Evolutionary conservation across 2,797 vertebrate genomes (phyloP), one percentile per base, ranked within the genome.

Genomic region (Propithecus perrieri): DNA sequence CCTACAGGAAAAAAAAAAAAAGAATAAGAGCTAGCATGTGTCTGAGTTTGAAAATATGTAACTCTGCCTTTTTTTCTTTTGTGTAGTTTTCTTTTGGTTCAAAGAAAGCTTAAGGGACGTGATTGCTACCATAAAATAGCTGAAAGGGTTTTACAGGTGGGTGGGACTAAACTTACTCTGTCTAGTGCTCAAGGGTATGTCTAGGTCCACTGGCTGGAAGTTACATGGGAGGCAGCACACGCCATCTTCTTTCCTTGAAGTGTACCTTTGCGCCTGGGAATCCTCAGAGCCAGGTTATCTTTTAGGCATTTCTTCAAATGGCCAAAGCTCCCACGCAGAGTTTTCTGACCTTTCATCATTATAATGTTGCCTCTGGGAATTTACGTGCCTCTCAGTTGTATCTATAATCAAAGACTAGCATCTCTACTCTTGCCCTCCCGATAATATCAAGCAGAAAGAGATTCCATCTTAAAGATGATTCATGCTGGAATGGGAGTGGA

Each of bases 41-140:
- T 85, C 33, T 4, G 22, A 55, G 53, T 79, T 86, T 22, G 72
- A 94, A 96, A 81, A 79, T 38, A 67, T n/a, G 2, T 61, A 50
- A 81, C 50, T 83, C 59, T 74, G 53, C 11, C 35, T 46, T 63
- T 63, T 67, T 28, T 41, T 15, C 46, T 89, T 69, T 38, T 38
- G 30, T 65, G n/a, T 72, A 41, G 41, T 81, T 81, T 69, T 46
- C n/a, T 90, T 95, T 85, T 48, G 87, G 71, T 83, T 94, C 41
- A 63, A 55, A 57, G 79, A 95, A 81, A 85, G 12, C 38, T 48
- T 75, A 53, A 91, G 30, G 41, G 86, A 71, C n/a, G 65, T 3
- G 72, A 71, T n/a, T 85, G 26, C 15, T 78, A 22, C 65, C 13
- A 38, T 35, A 43, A 20, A 53, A 20, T 24, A 74, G 55, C 88